Percentiles rank a stretch among this genome's conserved stretches.
Conservation (phyloP, 1,140 invertebrate genomes). For the Eupeodes corollae region DNA sequence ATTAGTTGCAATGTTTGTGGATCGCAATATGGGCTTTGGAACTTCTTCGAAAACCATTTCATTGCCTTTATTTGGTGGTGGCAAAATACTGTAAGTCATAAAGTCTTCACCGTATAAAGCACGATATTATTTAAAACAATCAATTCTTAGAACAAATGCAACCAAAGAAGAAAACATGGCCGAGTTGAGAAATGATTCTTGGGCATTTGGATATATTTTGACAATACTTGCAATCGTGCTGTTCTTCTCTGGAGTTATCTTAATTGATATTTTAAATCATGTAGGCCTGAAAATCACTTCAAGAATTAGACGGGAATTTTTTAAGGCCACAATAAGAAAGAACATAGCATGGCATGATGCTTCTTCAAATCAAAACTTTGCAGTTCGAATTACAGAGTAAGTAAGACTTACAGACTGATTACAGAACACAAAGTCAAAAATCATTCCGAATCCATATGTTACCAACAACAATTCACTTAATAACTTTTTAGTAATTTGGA, state of each 20-base stretch:
- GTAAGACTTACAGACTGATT: slow-evolving; percentile 15
- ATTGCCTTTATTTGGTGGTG: slow-evolving; percentile 40
- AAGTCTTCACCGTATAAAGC: not conserved
- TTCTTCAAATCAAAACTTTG: slow-evolving; percentile 71
- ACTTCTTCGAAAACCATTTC: slow-evolving; percentile 36
- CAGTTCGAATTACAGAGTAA: slow-evolving; percentile 75
- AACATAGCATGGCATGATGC: slow-evolving; percentile 87
- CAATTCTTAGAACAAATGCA: slow-evolving; percentile 38
- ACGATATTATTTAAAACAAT: not conserved
- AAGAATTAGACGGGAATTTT: slow-evolving; percentile 55
- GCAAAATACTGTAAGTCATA: slow-evolving; percentile 42
- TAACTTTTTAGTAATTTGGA: slow-evolving; percentile 62
- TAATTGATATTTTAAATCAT: slow-evolving; percentile 55
- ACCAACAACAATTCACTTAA: not conserved
- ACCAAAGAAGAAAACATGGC: slow-evolving; percentile 43
- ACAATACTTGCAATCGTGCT: slow-evolving; percentile 46
- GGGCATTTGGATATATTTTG: slow-evolving; percentile 51
- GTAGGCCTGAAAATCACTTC: slow-evolving; percentile 52
- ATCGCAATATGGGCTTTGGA: slow-evolving; percentile 29
- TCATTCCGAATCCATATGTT: not conserved
- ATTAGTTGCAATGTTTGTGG: slow-evolving; percentile 52
- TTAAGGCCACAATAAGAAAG: slow-evolving; percentile 67
- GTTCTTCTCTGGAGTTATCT: slow-evolving; percentile 50
- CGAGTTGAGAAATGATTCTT: slow-evolving; percentile 51
- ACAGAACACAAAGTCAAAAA: not conserved